Base-by-base conservation (phyloP, 2,888 invertebrate species). In the Sialis lutaria region DNA sequence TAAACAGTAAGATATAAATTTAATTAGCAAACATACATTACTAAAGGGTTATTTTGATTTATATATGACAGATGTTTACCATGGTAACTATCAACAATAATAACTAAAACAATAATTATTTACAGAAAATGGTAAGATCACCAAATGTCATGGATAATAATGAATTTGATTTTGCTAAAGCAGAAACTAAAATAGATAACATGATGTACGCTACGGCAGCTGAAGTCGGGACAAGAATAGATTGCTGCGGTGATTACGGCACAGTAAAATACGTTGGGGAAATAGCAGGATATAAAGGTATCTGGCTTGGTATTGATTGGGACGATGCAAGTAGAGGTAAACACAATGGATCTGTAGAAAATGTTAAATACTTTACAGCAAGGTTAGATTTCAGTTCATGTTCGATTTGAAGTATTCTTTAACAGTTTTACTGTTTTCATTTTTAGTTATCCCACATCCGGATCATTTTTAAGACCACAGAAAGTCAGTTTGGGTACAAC, bases 251-350 rank as follows among this genome's bases (percentile, higher is more conserved):
- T 7, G 52, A 58, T 50, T 58, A 57, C 56, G 82, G 79, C 10
- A 78, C 77, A 6, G 76, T 90, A 31, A 77, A 75, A 60, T 91
- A 81, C 65, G 74, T 87, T 51, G 91, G 92, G 43, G 73, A 76
- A 60, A 68, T 77, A 12, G 73, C 76, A 50, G 80, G 81, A 1
- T 74, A 82, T 56, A 66, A 73, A 48, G 85, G 85, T 40, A 60
- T 69, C 33, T 96, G 95, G 96, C 70, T 90, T 48, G 97, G 97
- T 1, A 76, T 97, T n/a, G 96, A 97, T 62, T 97, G 96, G 96
- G 96, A 97, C 63, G 81, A 91, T 57, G 73, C 77, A 4, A 65
- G 68, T 6, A 73, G 96, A 56, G 97, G 97, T 2, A 95, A 92
- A 63, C 96, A 97, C 60, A 80, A 91, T 69, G 97, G 97, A 1